These are phyloP conservation scores for Drosophila sturtevanti DNA, from an alignment of 1,140 invertebrate genomes.

Conservation along the genomic window DNA sequence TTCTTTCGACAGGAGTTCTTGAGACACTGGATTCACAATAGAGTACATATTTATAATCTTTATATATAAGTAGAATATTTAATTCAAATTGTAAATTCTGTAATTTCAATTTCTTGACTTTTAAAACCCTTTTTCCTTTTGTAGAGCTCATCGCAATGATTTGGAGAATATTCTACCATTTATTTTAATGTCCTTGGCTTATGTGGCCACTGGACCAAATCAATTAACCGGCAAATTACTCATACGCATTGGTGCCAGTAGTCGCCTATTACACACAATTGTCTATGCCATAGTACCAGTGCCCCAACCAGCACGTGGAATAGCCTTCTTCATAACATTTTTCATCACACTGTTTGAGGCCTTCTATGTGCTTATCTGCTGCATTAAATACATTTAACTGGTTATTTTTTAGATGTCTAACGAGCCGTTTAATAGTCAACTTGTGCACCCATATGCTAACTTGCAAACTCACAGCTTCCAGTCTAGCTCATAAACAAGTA, in stretches of 20 bases:
- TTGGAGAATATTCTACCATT: conserved; percentile 88
- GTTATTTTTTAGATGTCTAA: background rate
- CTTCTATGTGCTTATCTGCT: conserved; percentile 55
- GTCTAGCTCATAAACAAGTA: too few species aligned
- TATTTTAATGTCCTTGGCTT: conserved; percentile 85
- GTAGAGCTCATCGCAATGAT: conserved; percentile 87
- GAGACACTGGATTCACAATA: too few species aligned
- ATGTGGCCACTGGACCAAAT: conserved; percentile 84
- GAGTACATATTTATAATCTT: too few species aligned
- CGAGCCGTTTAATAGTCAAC: conserved; percentile 9
- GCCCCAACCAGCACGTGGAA: conserved; percentile 85
- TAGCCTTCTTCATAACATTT: conserved; percentile 84
- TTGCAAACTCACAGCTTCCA: background rate
- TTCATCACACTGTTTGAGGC: conserved; percentile 84
- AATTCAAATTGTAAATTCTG: too few species aligned
- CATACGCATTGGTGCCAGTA: conserved; percentile 85
- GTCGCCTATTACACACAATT: conserved; percentile 85
- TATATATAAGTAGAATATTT: too few species aligned
- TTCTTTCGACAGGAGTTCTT: too few species aligned
- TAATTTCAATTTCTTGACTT: background rate
- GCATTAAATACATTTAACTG: conserved; percentile 54
- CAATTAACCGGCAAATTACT: conserved; percentile 83
- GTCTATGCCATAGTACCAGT: conserved; percentile 84
- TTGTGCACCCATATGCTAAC: background rate
- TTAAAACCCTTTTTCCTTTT: conserved; percentile 62